These are phyloP conservation scores for Myripristis jacobus DNA, from an alignment of 2,797 vertebrate species.

Conservation along the genomic window DNA sequence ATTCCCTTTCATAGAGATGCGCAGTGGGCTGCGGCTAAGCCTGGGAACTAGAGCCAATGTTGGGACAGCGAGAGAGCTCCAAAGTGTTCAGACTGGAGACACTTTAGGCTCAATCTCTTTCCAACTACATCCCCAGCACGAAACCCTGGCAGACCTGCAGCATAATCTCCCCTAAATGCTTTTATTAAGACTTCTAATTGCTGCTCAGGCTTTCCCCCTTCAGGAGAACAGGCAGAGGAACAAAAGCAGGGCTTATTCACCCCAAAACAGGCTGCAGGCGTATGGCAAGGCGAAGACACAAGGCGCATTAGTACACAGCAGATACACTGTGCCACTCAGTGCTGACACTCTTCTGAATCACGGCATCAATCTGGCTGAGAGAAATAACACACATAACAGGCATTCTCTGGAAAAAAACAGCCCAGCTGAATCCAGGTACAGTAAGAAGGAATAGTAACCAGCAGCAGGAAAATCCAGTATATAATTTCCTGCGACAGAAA, in stretches of 20 bases:
- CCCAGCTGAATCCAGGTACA: slow-evolving; percentile 48
- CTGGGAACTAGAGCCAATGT: slow-evolving; percentile 29
- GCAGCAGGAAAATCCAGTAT: slow-evolving; percentile 42
- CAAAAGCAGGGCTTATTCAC: slow-evolving; percentile 68
- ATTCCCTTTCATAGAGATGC: slow-evolving; percentile 35
- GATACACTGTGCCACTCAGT: slow-evolving; percentile 24
- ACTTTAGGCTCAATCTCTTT: slow-evolving; percentile 59
- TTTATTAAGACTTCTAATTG: slow-evolving; percentile 83
- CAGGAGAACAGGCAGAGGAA: slow-evolving; percentile 69
- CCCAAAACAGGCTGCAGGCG: slow-evolving; percentile 65
- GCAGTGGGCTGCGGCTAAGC: slow-evolving; percentile 24
- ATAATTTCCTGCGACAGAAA: slow-evolving; percentile 50
- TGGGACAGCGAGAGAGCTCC: slow-evolving; percentile 34
- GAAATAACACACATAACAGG: slow-evolving; percentile 24
- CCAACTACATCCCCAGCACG: slow-evolving; percentile 65
- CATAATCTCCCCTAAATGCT: slow-evolving; percentile 78
- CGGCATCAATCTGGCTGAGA: slow-evolving; percentile 40
- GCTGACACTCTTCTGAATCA: slow-evolving; percentile 39
- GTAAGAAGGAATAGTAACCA: slow-evolving; percentile 37
- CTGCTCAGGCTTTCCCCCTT: slow-evolving; percentile 66
- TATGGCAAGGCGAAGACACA: slow-evolving; percentile 41
- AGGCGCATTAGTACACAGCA: slow-evolving; percentile 41
- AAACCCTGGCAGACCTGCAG: slow-evolving; percentile 72
- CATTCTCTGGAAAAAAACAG: slow-evolving; percentile 41
- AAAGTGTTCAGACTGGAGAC: slow-evolving; percentile 52